Evolutionary conservation across 2,888 invertebrate species (phyloP).

Genomic region (Cataglyphis cursor): DNA sequence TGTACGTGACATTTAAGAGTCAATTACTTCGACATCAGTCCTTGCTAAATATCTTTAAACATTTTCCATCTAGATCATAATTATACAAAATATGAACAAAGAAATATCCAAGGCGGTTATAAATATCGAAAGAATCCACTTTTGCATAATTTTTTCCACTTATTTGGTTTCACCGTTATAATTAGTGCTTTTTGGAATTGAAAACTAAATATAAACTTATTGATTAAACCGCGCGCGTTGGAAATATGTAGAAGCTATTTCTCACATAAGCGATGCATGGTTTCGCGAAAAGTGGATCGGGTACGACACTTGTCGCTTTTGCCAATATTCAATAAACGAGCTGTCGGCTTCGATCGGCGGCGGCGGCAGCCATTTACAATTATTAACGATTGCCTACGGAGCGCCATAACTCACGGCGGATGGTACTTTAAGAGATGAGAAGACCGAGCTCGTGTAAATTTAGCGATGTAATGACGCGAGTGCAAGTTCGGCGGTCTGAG

Average conservation of each 20-base stretch:
- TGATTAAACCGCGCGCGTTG: neutral
- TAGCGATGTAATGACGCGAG: constrained; percentile 29
- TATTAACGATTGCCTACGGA: constrained; percentile 36
- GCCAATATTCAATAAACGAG: constrained; percentile 26
- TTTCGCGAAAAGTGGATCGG: constrained; percentile 20
- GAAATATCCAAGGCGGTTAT: neutral
- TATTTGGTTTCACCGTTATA: neutral
- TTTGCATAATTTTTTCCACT: neutral
- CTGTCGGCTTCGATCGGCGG: neutral
- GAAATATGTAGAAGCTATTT: neutral
- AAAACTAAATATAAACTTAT: neutral
- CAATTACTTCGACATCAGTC: constrained; percentile 29
- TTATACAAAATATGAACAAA: neutral
- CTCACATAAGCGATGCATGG: neutral
- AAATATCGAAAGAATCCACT: neutral
- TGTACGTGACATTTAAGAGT: constrained; percentile 35
- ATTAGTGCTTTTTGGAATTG: neutral
- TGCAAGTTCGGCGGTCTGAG: constrained; percentile 29
- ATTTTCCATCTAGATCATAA: neutral
- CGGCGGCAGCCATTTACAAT: constrained; percentile 10
- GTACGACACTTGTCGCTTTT: neutral
- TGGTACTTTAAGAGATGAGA: constrained; percentile 14
- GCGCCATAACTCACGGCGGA: constrained; percentile 16
- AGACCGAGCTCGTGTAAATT: constrained; percentile 38
- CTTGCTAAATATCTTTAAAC: constrained; percentile 26